Base-by-base conservation (phyloP, 2,797 vertebrate species). In the Ataeniobius toweri region DNA sequence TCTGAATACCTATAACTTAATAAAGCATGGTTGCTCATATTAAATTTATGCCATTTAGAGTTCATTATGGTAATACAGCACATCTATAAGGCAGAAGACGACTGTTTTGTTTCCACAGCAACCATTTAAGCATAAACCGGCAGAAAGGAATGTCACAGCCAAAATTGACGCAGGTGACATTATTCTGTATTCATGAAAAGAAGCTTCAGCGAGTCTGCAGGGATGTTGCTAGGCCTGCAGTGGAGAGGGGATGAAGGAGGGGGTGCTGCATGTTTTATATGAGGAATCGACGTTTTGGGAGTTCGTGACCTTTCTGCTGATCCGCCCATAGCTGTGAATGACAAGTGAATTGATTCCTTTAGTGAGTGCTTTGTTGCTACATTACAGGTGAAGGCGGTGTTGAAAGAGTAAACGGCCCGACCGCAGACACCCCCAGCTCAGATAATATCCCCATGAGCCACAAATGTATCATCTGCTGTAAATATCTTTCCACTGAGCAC, bases 241-340 rank as follows among this genome's bases (percentile, higher is more conserved):
- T 51, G 71, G 59, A 41, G 36, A 5, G 0, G 26, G 10, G 18
- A 14, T 48, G 53, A 50, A 26, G 61, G 59, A 26, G 13, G 24
- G 46, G 41, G 1, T 20, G 24, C 75, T 80, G 82, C 81, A 74
- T 82, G 78, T 83, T 90, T 91, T 76, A 90, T 88, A 80, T 77
- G 71, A 68, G 72, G 73, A 88, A 93, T 93, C 74, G 50, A 92
- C 39, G 26, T 89, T 89, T 86, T 79, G 73, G 83, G 83, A 83
- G 83, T 86, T 69, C 1, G 50, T 93, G 89, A 94, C 94, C 94
- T 94, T 95, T 94, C 83, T 84, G 63, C 80, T 75, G 82, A 90
- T 92, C 90, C 82, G 90, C 87, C 91, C 86, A 84, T 65, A 88
- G 91, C 78, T 85, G 86, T 92, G 92, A 95, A 92, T 92, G 92